These are phyloP conservation scores for Patella ulyssiponensis DNA, from an alignment of 2,888 invertebrate genomes.

Conservation along the genomic window DNA sequence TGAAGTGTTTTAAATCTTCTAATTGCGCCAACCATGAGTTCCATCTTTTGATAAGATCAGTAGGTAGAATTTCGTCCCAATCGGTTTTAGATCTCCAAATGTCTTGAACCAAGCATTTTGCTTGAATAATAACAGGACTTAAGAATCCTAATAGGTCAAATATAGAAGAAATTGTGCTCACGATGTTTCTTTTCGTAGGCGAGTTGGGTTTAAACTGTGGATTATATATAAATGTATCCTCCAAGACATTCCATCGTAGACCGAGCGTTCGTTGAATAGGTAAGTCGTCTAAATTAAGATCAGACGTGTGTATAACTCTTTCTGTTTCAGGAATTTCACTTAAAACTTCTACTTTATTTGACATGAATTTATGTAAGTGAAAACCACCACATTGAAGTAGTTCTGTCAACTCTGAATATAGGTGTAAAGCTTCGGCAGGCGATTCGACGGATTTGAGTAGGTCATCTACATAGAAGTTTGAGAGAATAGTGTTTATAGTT, in stretches of 20 bases:
- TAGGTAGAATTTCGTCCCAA: neutral
- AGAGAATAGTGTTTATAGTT: neutral
- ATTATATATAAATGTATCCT: constrained; percentile 9
- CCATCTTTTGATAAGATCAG: neutral
- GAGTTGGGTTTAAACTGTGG: neutral
- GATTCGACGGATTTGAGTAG: constrained; percentile 13
- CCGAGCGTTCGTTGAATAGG: constrained; percentile 15
- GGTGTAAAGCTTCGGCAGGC: neutral
- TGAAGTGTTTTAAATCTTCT: neutral
- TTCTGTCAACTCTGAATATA: neutral
- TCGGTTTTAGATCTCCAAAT: too few species aligned
- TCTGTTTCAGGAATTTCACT: constrained; percentile 17
- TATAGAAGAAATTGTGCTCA: neutral
- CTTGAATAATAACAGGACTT: neutral
- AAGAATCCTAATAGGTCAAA: neutral
- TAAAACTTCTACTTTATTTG: constrained; percentile 10
- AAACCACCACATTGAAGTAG: constrained; percentile 14
- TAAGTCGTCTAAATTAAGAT: constrained; percentile 12
- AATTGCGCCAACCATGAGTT: neutral
- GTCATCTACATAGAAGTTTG: constrained; percentile 22
- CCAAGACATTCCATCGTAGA: constrained; percentile 7
- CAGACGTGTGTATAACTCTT: constrained; percentile 2
- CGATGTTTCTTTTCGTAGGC: constrained; percentile 2
- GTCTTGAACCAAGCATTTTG: neutral
- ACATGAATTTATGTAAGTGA: constrained; percentile 5